Percentiles rank a stretch among this genome's conserved stretches.
phyloP scores from a whole-genome alignment of 2,888 invertebrate genomes.

The Trimorus sp. region DNA sequence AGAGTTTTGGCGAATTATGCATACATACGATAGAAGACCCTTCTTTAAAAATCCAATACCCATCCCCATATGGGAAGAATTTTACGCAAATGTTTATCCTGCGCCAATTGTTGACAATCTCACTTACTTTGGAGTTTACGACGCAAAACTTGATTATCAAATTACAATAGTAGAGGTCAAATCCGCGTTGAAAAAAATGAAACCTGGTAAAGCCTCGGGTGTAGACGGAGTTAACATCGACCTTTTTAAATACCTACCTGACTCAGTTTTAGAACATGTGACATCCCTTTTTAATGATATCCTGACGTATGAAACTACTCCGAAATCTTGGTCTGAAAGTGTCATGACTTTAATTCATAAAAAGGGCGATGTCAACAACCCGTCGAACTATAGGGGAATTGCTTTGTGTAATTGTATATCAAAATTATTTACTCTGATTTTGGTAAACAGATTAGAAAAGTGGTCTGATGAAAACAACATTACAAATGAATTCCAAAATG shows the following conservation, averaged over 20 bases:
- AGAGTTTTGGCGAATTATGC: constrained; percentile 14
- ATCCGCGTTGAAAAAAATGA: constrained; percentile 10
- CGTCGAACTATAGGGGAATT: constrained; percentile 10
- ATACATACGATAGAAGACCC: constrained; percentile 6
- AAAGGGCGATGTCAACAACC: too few species aligned
- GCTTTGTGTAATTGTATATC: constrained; percentile 7
- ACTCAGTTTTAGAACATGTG: not conserved
- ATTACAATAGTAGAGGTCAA: not conserved
- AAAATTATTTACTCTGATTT: constrained; percentile 11
- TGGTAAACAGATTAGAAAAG: constrained; percentile 1
- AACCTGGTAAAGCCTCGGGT: constrained; percentile 9
- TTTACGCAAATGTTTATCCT: constrained; percentile 2
- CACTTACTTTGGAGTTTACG: constrained; percentile 6
- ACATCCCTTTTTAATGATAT: constrained; percentile 8
- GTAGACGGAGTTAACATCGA: constrained; percentile 5
- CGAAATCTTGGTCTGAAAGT: constrained; percentile 14
- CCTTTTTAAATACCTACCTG: constrained; percentile 16
- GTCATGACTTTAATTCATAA: too few species aligned
- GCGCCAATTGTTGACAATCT: not conserved
- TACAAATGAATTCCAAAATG: constrained; percentile 4
- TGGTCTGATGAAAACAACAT: not conserved
- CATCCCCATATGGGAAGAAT: constrained; percentile 6
- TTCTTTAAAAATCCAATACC: constrained; percentile 15
- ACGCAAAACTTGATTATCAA: not conserved
- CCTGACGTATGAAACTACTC: constrained; percentile 1